Evolutionary conservation across 2,113 vertebrate species (phyloP).

Genomic region (Cygnus atratus): DNA sequence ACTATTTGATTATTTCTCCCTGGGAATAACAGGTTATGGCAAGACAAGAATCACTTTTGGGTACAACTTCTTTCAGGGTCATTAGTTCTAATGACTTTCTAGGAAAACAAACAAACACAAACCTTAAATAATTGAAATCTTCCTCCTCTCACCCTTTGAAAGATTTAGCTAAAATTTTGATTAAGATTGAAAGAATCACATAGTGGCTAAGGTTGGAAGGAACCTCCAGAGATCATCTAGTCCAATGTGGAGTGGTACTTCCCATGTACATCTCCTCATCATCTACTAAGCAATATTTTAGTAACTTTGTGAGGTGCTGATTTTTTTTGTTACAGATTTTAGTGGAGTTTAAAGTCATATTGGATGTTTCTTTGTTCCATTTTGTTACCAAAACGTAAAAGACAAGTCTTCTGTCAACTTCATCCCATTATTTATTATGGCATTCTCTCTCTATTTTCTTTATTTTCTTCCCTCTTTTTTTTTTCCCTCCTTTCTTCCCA

Average conservation of each 20-base stretch:
- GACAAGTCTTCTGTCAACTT: background rate
- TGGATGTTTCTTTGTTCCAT: background rate
- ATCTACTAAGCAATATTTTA: background rate
- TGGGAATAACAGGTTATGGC: background rate
- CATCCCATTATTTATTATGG: background rate
- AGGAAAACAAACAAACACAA: background rate
- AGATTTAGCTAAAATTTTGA: background rate
- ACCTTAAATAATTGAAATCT: background rate
- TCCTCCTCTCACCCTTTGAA: background rate
- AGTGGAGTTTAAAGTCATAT: background rate
- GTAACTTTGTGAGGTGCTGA: background rate
- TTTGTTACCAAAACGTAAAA: background rate
- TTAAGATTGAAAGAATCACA: background rate
- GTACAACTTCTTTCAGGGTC: background rate
- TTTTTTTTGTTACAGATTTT: background rate
- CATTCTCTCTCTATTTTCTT: background rate
- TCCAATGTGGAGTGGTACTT: background rate
- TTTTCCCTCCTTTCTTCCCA: background rate
- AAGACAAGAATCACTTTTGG: background rate
- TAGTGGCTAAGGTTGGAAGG: too few species aligned
- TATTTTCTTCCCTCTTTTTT: background rate
- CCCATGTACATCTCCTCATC: background rate
- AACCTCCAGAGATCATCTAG: too few species aligned
- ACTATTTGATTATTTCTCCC: background rate
- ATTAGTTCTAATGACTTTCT: background rate